A percentile compares a stretch with the other conserved stretches of the same genome.
These are phyloP conservation scores for Oreotragus oreotragus DNA, from an alignment of 2,113 vertebrate species.

Conservation along the genomic window DNA sequence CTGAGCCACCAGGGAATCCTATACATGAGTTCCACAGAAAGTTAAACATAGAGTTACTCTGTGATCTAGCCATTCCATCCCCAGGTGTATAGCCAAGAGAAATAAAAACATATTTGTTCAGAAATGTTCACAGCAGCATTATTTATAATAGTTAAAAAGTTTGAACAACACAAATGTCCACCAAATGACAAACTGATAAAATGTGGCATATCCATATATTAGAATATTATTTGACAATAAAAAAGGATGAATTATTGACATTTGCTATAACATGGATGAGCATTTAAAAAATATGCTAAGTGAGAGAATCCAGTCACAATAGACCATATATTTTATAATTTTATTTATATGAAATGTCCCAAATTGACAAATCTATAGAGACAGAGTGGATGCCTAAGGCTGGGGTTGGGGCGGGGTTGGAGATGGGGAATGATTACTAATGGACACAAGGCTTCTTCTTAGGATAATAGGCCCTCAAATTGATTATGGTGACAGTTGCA, in stretches of 20 bases:
- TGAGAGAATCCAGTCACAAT: not conserved
- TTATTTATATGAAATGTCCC: not conserved
- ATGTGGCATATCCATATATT: not conserved
- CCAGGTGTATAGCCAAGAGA: not conserved
- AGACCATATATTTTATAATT: not conserved
- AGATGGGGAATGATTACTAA: not conserved
- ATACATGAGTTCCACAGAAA: not conserved
- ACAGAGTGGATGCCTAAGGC: not conserved
- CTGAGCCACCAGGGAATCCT: not conserved
- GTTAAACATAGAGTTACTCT: not conserved
- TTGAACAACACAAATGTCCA: not conserved
- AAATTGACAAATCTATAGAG: not conserved
- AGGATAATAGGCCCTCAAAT: not conserved
- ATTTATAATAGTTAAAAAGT: not conserved
- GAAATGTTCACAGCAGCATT: not conserved
- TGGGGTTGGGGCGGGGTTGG: fast-evolving
- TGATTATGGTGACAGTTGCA: not conserved
- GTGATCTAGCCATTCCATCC: not conserved
- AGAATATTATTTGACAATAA: not conserved
- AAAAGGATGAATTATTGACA: not conserved
- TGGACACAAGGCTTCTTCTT: not conserved
- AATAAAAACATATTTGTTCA: not conserved
- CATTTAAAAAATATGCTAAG: not conserved
- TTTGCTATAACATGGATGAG: not conserved
- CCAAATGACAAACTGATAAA: not conserved